Evolutionary conservation across 2,888 invertebrate genomes (phyloP), one percentile per base, ranked within the genome.

Genomic region (Campopleginae sp.): DNA sequence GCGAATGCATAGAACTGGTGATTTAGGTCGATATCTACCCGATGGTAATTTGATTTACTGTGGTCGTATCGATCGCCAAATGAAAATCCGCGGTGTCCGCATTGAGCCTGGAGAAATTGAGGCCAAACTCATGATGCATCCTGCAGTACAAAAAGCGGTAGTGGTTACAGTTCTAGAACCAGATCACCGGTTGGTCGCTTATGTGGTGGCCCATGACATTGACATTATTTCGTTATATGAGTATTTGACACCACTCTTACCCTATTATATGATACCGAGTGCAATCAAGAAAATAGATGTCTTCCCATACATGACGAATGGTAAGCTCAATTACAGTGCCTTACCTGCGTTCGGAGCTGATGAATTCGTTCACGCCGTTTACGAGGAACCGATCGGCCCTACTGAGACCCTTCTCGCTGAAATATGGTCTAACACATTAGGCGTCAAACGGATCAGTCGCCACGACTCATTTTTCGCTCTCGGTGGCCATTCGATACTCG

Each of bases 1-100:
- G 17, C 72, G 72, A 3, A 58, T 74, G 58, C 58, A 74, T 23
- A 74, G 58, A 46, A 74, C 72, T 58, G 72, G 72, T 58, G 72
- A 74, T 17, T 17, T 74, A 12, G 72, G 58, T 19, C 54, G 58
- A 5, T 74, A 74, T n/a, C 33, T 74, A 38, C 54, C 72, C 17
- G 72, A 74, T 42, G 72, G 72, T 10, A 74, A 74, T 17, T 31
- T 74, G 14, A 12, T 74, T 14, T 54, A 58, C 38, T 58, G 54
- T 14, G 72, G 72, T 27, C 54, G 72, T 8, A 42, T 42, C 17
- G 72, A 74, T 14, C 54, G 58, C 14, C 72, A 74, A 58, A 14
- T 74, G 3, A 74, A 74, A 31, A 58, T 74, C 8, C 72, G 72
- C 17, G 72, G 72, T n/a, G 4, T 74, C n/a, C 72, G 58, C 5